Conservation (phyloP, 2,888 invertebrate genomes). For the Drosophila fulvimacula region DNA sequence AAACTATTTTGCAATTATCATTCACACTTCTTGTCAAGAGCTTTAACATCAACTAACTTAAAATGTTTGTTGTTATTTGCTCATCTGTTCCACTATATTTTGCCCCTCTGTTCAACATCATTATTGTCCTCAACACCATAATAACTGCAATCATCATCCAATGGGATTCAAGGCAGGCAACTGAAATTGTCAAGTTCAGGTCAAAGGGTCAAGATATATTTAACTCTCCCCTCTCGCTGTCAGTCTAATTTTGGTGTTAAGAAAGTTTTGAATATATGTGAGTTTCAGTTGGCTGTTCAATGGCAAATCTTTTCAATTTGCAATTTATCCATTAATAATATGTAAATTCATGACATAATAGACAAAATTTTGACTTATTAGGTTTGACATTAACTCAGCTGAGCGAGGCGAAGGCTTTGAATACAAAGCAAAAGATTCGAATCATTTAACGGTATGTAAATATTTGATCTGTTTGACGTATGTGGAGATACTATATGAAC, state of each 20-base stretch:
- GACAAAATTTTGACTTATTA: neutral
- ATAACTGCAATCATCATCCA: constrained; percentile 20
- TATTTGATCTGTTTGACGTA: constrained; percentile 59
- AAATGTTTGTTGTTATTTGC: constrained; percentile 30
- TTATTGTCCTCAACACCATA: neutral
- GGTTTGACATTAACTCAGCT: constrained; percentile 2
- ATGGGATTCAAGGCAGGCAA: constrained; percentile 58
- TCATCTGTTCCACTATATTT: constrained; percentile 26
- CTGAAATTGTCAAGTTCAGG: constrained; percentile 49
- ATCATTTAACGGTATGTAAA: constrained; percentile 46
- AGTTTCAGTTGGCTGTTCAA: neutral
- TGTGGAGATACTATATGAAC: constrained; percentile 5
- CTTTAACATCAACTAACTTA: constrained; percentile 13
- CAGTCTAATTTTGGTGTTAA: neutral
- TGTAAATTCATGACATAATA: neutral
- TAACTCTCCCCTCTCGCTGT: neutral
- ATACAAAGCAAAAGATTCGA: constrained; percentile 37
- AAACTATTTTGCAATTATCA: constrained; percentile 26
- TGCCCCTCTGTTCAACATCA: constrained; percentile 6
- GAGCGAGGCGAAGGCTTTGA: constrained; percentile 19
- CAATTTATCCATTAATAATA: neutral
- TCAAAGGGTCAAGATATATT: constrained; percentile 24
- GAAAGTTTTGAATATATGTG: neutral
- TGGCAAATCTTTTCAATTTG: neutral
- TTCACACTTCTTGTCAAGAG: constrained; percentile 1